phyloP scores from a whole-genome alignment of 2,113 vertebrate genomes.

The Dicerorhinus sumatrensis region DNA sequence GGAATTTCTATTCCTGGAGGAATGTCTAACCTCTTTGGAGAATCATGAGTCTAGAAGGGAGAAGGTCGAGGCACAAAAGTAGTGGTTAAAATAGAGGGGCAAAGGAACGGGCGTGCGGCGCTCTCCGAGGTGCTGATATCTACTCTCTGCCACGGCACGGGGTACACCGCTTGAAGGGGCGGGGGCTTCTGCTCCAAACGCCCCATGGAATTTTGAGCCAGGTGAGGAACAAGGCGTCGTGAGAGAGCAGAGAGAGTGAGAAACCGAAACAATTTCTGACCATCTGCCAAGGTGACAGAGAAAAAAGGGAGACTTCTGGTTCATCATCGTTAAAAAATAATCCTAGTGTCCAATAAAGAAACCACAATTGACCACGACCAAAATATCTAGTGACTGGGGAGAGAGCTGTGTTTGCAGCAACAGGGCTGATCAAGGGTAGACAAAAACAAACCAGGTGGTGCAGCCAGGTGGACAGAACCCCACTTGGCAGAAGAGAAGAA shows the following conservation, averaged over 20 bases:
- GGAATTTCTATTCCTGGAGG: conserved; percentile 19
- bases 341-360: background rate
- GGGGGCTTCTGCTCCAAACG: background rate
- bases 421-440: background rate
- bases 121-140: conserved; percentile 78
- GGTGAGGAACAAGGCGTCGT: background rate
- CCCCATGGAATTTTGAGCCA: background rate
- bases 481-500: background rate
- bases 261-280: conserved; percentile 20
- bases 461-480: background rate
- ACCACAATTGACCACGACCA: background rate
- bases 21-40: conserved; percentile 34
- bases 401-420: background rate
- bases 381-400: background rate
- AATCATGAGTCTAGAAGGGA: background rate
- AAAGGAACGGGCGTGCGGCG: fast-evolving
- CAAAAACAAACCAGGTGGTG: background rate
- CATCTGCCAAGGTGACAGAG: background rate
- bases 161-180: background rate
- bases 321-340: conserved; percentile 43
- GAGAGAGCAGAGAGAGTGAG: background rate
- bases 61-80: background rate
- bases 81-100: background rate
- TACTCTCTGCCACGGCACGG: fast-evolving
- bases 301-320: background rate